Evolutionary conservation across 2,797 vertebrate genomes (phyloP), one percentile per base, ranked within the genome.

Genomic region (Rallus crepitans): DNA sequence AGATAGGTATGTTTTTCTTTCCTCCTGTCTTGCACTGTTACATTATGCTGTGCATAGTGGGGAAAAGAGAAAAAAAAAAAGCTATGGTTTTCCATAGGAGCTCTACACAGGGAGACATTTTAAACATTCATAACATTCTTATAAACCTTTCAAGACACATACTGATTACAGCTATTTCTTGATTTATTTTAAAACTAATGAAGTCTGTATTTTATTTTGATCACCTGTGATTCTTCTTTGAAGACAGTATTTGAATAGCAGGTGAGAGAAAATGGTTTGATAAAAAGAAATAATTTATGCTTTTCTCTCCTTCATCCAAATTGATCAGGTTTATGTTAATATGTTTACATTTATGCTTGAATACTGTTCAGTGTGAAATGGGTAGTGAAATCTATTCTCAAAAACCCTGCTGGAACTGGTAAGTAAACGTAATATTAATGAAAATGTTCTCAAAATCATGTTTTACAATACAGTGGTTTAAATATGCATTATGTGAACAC

Each of bases 401-500:
- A 87, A 82, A 53, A 56, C 69, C 84, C 71, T 92, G 11, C 86
- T 81, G 80, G 88, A 93, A 87, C 24, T 80, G 42, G 23, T 87
- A 93, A 84, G 39, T 81, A 84, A 93, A 90, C 31, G 30, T 84
- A 95, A 50, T 64, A 90, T 68, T 64, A 69, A 85, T 35, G 40
- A 55, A 69, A 82, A 78, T 59, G 25, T 66, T 87, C 80, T 92
- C 69, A 61, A 94, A 94, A 40, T 69, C 61, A 10, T 84, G 47
- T 63, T 69, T 89, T 81, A 68, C 80, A 71, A 71, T 94, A 64
- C 65, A 81, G 39, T 89, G 92, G 93, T 87, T 97, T 69, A 96
- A 96, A 96, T 91, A 94, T 91, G 88, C 73, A 53, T 89, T 84
- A 93, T 95, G 89, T 87, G 92, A 84, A 61, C 60, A 72, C 3